Evolutionary conservation across 2,113 vertebrate genomes (phyloP).

Genomic region (Neogale vison): DNA sequence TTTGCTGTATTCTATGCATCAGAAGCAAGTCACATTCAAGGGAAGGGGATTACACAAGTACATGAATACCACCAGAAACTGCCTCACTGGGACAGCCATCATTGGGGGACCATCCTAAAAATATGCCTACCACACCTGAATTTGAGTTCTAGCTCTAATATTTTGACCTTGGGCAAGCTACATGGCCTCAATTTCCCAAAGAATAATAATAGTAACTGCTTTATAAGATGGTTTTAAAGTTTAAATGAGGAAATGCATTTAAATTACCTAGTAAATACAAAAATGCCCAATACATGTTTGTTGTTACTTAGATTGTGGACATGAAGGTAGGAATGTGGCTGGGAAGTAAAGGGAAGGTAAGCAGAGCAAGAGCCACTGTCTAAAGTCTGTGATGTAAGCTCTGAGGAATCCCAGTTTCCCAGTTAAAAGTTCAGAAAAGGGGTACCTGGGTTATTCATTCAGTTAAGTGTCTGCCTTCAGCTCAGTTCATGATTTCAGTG

Average conservation of each 20-base stretch:
- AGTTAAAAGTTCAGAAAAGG: background rate
- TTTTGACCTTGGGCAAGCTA: background rate
- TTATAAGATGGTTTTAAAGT: background rate
- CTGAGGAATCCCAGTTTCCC: conserved; percentile 8
- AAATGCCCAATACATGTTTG: background rate
- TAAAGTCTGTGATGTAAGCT: background rate
- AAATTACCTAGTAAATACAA: background rate
- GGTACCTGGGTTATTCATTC: background rate
- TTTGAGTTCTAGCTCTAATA: background rate
- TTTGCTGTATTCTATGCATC: background rate
- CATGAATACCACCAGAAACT: background rate
- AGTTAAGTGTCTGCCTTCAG: background rate
- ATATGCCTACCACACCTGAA: background rate
- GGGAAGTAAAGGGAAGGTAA: background rate
- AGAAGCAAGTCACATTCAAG: background rate
- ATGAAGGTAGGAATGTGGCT: background rate
- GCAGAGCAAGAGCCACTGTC: background rate
- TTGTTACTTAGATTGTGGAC: background rate
- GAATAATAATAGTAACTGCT: conserved; percentile 26
- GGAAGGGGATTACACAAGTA: background rate
- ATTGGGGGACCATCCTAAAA: background rate
- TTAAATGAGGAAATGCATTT: background rate
- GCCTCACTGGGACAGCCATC: background rate
- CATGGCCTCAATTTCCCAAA: background rate
- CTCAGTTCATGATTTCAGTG: background rate